Base-by-base conservation (phyloP, 2,797 vertebrate species). In the Gallinago stenura region DNA sequence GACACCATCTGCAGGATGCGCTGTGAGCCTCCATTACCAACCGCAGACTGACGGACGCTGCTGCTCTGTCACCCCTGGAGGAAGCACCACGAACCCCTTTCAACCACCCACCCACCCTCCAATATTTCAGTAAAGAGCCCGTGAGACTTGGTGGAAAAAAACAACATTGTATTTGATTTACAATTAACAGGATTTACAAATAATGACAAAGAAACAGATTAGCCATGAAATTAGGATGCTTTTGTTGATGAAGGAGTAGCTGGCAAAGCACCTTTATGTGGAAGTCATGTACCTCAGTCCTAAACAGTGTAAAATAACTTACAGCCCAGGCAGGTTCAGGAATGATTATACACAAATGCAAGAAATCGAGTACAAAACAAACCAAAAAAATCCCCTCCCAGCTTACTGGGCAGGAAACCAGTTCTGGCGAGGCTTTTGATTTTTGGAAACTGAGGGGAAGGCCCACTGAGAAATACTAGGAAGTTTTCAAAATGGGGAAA, bases 151-250 rank as follows among this genome's bases (percentile, higher is more conserved):
- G 72, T 97, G 96, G 93, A 96, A 97, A 98, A 98, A 97, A 78
- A 7, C 80, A 97, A 89, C 78, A 65, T 37, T 98, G 90, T 98
- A 98, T 98, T 98, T 97, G 97, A 97, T 98, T 98, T 98, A 98
- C 97, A 98, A 97, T 97, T 77, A 97, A 97, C 97, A 97, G 92
- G 96, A 98, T 98, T 98, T 98, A 98, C 98, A 98, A 98, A 98
- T 90, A 94, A 94, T 95, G 96, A 96, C 93, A 97, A 90, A 91
- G 83, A 93, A 97, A 96, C 89, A 90, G 94, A 93, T 97, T 96
- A 97, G 91, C 93, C 84, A 78, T 89, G 93, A 97, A 92, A 95
- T 94, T 92, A 94, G 72, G 90, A 95, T 96, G 94, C 57, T 37
- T 96, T 91, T 87, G 82, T 82, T 94, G 95, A 94, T 69, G 92